Evolutionary conservation across 2,888 invertebrate species (phyloP).

Genomic region (Odiellus spinosus): DNA sequence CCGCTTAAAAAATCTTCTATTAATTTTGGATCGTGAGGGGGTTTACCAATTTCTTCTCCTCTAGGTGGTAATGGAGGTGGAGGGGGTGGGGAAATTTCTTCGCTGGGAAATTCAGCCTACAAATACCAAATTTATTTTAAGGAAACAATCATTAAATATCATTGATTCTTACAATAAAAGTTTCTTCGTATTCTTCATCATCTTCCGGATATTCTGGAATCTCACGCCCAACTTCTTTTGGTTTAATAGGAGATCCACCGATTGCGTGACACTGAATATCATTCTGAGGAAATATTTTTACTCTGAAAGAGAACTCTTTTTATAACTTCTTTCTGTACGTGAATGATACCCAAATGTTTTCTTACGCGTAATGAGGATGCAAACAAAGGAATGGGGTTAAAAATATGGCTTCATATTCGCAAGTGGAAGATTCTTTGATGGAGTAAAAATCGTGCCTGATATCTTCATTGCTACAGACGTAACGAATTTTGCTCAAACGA

Average conservation of each 20-base stretch:
- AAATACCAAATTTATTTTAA: too few species aligned
- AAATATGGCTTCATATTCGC: constrained; percentile 84
- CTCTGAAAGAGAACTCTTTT: constrained; percentile 25
- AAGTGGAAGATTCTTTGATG: constrained; percentile 80
- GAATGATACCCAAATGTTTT: too few species aligned
- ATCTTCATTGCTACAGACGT: constrained; percentile 38
- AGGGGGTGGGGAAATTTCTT: not conserved
- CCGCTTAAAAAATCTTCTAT: constrained; percentile 65
- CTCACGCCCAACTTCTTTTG: constrained; percentile 17
- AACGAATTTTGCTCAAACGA: constrained; percentile 54
- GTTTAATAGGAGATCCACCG: constrained; percentile 26
- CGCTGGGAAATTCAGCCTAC: not conserved
- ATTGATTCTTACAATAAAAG: not conserved
- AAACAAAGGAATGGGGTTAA: constrained; percentile 69
- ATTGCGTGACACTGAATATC: constrained; percentile 29
- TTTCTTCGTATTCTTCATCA: constrained; percentile 13
- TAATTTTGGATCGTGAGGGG: constrained; percentile 44
- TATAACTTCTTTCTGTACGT: not conserved
- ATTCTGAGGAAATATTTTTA: constrained; percentile 26
- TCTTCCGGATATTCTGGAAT: constrained; percentile 13
- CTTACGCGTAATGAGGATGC: constrained; percentile 67
- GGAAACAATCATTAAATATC: not conserved
- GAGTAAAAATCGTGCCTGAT: constrained; percentile 84
- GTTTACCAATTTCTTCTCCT: not conserved
- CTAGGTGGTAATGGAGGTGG: not conserved